Evolutionary conservation across 64 coral and sea anemone species (phyloP), one percentile per base, ranked within the genome.

Genomic region (Platygyra sinensis): DNA sequence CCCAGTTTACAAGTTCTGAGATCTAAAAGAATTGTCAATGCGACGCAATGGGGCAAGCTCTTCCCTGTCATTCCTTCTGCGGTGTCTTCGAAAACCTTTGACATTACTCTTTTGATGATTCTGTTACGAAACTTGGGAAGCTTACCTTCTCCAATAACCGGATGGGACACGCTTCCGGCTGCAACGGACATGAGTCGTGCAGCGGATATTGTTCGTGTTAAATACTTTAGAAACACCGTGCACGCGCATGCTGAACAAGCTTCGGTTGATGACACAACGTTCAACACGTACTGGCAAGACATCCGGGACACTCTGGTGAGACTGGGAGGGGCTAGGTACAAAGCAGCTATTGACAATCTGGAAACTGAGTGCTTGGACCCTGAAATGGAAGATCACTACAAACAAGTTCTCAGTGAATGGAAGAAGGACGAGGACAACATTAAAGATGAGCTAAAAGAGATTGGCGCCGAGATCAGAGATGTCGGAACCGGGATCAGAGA

Each of bases 331-430:
- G 9, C 69, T 17, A 65, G 52, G 10, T 55, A 78, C 55, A 89
- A 30, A 4, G 87, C 62, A 17, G 63, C 76, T 59, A 89, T 78
- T 27, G 55, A 75, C 15, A 89, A 78, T 30, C 75, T 78, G 38
- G 77, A 78, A n/a, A 63, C 55, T 50, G 77, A 54, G 19, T 78
- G 77, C 38, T 39, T 72, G 69, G 69, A 72, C 13, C 69, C 69
- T 14, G 69, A 72, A 29, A 28, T 72, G 7, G 69, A 72, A 29
- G n/a, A 72, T 13, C n/a, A 72, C 29, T 72, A 72, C 69, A 72
- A 72, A 72, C n/a, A 72, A 0, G 4, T 72, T 25, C 69, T 72
- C 28, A 25, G 29, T 72, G n/a, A 72, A 29, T 72, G 69, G 69
- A 72, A 72, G 32, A 72, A 72, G n/a, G 69, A 72, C 28, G 69